Conservation (phyloP, 2,888 invertebrate species). For the Meteorus colon region DNA sequence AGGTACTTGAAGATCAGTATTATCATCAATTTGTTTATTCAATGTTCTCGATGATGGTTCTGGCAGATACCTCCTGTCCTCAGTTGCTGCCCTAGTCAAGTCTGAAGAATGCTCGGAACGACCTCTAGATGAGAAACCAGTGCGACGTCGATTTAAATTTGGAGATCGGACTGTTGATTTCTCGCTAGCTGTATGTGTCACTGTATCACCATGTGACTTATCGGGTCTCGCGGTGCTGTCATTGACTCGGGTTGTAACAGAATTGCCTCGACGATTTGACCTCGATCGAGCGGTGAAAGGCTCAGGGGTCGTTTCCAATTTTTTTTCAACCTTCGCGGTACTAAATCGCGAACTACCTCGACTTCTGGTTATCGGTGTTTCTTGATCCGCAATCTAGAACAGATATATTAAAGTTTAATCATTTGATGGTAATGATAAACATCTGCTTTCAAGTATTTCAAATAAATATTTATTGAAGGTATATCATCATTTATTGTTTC, state of each 20-base stretch:
- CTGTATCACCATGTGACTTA: background rate
- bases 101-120: conserved; percentile 19
- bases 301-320: conserved; percentile 47
- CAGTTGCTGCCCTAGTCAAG: conserved; percentile 32
- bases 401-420: background rate
- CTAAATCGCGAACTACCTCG: conserved; percentile 62
- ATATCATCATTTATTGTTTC: too few relatives aligned
- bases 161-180: background rate
- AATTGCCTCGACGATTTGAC: conserved; percentile 44
- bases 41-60: conserved; percentile 28
- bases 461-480: too few relatives aligned
- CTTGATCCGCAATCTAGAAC: conserved; percentile 61
- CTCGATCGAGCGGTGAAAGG: conserved; percentile 49
- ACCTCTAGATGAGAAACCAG: background rate
- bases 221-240: background rate
- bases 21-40: conserved; percentile 6
- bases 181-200: conserved; percentile 9
- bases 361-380: conserved; percentile 52
- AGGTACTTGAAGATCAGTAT: conserved; percentile 22
- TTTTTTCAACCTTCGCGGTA: conserved; percentile 53
- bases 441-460: too few relatives aligned
- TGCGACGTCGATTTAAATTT: conserved; percentile 19
- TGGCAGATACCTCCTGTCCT: conserved; percentile 44
- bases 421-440: too few relatives aligned
- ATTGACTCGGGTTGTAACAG: conserved; percentile 31